Conservation (phyloP, 2,888 invertebrate genomes). For the Agrochola macilenta region DNA sequence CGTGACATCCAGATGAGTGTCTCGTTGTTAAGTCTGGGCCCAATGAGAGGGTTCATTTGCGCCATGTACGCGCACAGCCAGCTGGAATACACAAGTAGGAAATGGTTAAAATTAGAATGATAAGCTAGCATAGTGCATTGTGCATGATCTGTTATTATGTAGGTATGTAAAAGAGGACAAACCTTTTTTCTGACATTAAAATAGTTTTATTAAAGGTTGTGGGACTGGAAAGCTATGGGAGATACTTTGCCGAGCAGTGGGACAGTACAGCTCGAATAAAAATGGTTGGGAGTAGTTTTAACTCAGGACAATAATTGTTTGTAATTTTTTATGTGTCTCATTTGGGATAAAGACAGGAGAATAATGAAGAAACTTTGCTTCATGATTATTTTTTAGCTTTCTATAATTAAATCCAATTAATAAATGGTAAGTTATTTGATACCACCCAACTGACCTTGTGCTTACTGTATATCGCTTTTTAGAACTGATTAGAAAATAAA, state of each 20-base stretch:
- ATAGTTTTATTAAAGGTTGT: background rate
- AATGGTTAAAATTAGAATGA: background rate
- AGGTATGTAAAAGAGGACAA: background rate
- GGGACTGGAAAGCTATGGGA: background rate
- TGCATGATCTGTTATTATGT: background rate
- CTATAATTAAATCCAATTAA: background rate
- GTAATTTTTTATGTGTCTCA: background rate
- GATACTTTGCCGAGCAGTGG: too few species aligned
- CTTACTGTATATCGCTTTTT: background rate
- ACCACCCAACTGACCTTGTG: background rate
- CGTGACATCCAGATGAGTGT: conserved; percentile 94
- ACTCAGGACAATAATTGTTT: background rate
- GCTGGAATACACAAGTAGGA: conserved; percentile 92
- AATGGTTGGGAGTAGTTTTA: background rate
- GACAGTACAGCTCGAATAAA: too few species aligned
- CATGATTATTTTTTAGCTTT: background rate
- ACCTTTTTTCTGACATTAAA: background rate
- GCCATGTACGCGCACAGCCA: conserved; percentile 98
- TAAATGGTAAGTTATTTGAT: background rate
- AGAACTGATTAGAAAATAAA: background rate
- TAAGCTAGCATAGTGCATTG: background rate
- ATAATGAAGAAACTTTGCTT: background rate
- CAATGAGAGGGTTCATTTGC: conserved; percentile 98
- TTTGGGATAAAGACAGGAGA: too few species aligned
- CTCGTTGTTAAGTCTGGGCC: conserved; percentile 93